These are phyloP conservation scores for Notolabrus celidotus DNA, from an alignment of 2,797 vertebrate species.

Conservation along the genomic window DNA sequence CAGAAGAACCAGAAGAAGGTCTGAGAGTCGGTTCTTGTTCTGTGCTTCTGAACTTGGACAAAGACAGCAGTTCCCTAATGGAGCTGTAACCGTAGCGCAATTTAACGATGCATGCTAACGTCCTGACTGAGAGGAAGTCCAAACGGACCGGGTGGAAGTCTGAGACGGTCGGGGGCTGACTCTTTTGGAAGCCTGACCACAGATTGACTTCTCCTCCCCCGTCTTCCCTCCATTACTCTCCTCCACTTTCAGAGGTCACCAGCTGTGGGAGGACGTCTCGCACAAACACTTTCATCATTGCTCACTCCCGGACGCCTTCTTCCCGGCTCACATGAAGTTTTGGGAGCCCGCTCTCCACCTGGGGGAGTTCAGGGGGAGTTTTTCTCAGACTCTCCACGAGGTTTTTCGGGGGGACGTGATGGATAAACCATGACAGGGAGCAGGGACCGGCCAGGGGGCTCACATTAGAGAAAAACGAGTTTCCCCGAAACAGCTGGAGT, in stretches of 20 bases:
- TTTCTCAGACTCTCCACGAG: neutral
- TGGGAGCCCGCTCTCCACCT: conserved; percentile 40
- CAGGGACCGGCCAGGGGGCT: neutral
- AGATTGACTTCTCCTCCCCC: conserved; percentile 33
- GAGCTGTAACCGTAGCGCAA: too few species aligned
- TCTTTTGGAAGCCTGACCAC: conserved; percentile 26
- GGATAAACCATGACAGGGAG: conserved; percentile 1
- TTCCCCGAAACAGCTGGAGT: conserved; percentile 9
- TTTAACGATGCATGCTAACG: neutral
- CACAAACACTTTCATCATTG: conserved; percentile 21
- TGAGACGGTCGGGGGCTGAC: neutral
- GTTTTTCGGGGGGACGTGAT: conserved; percentile 23
- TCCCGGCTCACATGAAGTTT: conserved; percentile 52
- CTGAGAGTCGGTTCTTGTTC: too few species aligned
- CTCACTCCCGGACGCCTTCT: conserved; percentile 49
- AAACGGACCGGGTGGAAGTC: neutral
- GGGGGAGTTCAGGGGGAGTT: conserved; percentile 43
- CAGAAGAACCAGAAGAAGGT: too few species aligned
- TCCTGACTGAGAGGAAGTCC: conserved; percentile 8
- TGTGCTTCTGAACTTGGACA: too few species aligned
- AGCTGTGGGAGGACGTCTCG: conserved; percentile 29
- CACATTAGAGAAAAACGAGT: conserved; percentile 23
- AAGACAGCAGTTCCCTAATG: too few species aligned
- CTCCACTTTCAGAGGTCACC: conserved; percentile 35
- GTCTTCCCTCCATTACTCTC: conserved; percentile 12